Base-by-base conservation (phyloP, 2,888 invertebrate species). In the Hypomecis atomaria region DNA sequence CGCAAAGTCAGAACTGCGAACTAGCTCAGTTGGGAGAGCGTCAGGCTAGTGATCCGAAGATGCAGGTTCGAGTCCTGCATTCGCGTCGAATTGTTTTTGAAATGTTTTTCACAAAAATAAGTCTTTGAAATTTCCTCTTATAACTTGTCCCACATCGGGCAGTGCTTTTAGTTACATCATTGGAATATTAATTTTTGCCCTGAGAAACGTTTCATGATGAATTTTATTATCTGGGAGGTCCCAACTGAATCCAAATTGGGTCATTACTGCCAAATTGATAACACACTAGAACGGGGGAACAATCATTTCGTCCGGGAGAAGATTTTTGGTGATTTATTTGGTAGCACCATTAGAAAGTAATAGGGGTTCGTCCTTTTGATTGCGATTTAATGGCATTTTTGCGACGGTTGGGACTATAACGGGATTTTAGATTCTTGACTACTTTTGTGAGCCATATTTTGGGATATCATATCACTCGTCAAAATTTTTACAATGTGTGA, bases 151-250 rank as follows among this genome's bases (percentile, higher is more conserved):
- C 66, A 57, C 66, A 59, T 62, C 70, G 69, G 81, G 82, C 80
- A 84, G 77, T 83, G 85, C 83, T 82, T 85, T 84, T 79, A 81
- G 88, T 89, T 85, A 90, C 89, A 88, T 90, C 90, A 89, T 87
- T 81, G 84, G 91, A 91, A 91, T 91, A 91, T 91, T 91, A 91
- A 91, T 91, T 90, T 88, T 89, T 88, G 87, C 86, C 83, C 84
- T 82, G 84, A 86, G 86, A 86, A 88, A 85, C 85, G 83, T 86
- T 85, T 76, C 83, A 81, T 87, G 90, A 90, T 90, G 90, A 91
- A 90, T 90, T 90, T 90, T 90, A 90, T 88, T 89, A 90, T 89
- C 87, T 87, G 82, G 75, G 81, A 75, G 78, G 80, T 81, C 84
- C 84, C 82, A 74, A 79, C 79, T 86, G 91, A 88, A 92, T 92